Percentiles rank a stretch among this genome's conserved stretches.
Conservation (phyloP, 1,140 invertebrate genomes). For the Brachionus sp. region DNA sequence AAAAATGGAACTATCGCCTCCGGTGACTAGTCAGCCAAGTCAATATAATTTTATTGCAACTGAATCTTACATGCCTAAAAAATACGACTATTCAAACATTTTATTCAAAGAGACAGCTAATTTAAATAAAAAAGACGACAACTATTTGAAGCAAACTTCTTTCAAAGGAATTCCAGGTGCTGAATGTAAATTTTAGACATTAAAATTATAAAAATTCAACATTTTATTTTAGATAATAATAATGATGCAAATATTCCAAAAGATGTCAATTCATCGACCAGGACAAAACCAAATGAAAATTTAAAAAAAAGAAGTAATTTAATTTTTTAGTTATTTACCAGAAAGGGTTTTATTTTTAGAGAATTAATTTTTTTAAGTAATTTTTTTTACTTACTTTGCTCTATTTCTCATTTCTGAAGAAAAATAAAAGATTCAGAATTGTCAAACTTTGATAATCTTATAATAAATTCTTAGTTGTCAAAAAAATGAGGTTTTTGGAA, state of each 20-base stretch:
- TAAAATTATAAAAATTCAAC: background rate
- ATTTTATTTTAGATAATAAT: background rate
- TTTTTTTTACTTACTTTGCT: too few relatives aligned
- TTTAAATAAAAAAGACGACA: background rate
- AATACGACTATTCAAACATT: slow-evolving; percentile 30
- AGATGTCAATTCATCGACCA: background rate
- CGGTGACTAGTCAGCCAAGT: background rate
- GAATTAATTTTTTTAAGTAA: too few relatives aligned
- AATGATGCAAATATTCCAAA: background rate
- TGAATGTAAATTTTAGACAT: background rate
- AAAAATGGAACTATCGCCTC: background rate
- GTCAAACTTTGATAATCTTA: too few relatives aligned
- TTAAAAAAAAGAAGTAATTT: slow-evolving; percentile 8
- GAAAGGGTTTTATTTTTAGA: too few relatives aligned
- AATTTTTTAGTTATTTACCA: background rate
- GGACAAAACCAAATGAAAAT: background rate
- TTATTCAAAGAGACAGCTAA: background rate
- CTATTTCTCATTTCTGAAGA: too few relatives aligned
- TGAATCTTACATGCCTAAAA: background rate
- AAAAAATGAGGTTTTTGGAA: too few relatives aligned
- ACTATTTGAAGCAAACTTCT: background rate
- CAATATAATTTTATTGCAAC: background rate
- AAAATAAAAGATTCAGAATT: too few relatives aligned
- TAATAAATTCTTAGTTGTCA: too few relatives aligned
- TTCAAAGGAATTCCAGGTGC: background rate